A percentile compares a stretch with the other conserved stretches of the same genome.
Evolutionary conservation across 2,888 invertebrate genomes (phyloP).

Genomic region (Biston betularia): DNA sequence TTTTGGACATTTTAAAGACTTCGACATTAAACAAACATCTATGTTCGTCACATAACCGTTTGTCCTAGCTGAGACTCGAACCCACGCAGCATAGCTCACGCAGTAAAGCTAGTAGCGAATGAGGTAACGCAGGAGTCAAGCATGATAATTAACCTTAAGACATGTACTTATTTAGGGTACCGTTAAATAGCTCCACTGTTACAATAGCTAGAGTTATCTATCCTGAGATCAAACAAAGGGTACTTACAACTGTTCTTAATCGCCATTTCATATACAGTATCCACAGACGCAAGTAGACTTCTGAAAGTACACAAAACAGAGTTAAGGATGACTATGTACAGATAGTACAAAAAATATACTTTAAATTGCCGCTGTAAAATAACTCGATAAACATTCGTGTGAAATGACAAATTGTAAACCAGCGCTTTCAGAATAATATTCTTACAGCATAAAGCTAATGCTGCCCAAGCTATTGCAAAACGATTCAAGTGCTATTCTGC

Average conservation of each 20-base stretch:
- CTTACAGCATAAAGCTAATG: too few relatives aligned
- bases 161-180: slow-evolving; percentile 41
- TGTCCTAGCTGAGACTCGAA: too few relatives aligned
- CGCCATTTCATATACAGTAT: slow-evolving; percentile 84
- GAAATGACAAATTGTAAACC: too few relatives aligned
- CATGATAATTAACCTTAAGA: not conserved
- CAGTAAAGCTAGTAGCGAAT: too few relatives aligned
- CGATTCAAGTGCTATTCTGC: too few relatives aligned
- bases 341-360: slow-evolving; percentile 39
- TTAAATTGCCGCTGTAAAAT: not conserved
- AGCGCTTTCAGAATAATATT: too few relatives aligned
- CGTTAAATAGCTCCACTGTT: slow-evolving; percentile 59
- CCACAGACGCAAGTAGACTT: slow-evolving; percentile 70
- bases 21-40: not conserved
- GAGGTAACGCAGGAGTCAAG: too few relatives aligned
- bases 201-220: slow-evolving; percentile 76
- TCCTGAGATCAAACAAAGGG: slow-evolving; percentile 79
- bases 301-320: slow-evolving; percentile 58
- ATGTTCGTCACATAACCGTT: too few relatives aligned
- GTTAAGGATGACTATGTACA: slow-evolving; percentile 44
- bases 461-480: too few relatives aligned
- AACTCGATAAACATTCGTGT: too few relatives aligned
- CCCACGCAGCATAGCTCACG: too few relatives aligned
- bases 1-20: too few relatives aligned
- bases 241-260: slow-evolving; percentile 85